These are phyloP conservation scores for Pachyrhynchus sulphureomaculatus DNA, from an alignment of 1,140 invertebrate genomes.

Conservation along the genomic window DNA sequence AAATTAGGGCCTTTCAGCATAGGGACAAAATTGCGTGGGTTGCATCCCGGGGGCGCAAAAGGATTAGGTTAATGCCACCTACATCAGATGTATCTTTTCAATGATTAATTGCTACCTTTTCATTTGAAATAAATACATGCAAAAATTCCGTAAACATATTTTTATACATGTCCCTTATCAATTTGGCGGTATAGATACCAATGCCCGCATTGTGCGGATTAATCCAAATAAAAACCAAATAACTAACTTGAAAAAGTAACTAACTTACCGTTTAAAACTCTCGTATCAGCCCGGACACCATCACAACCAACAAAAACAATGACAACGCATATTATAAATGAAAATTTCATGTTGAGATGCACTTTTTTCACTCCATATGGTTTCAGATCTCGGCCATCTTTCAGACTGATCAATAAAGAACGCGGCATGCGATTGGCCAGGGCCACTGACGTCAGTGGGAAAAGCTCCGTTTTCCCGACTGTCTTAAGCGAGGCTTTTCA, in stretches of 20 bases:
- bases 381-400: slow-evolving; percentile 40
- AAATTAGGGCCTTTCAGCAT: too few species aligned
- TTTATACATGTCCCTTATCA: neutral
- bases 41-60: too few species aligned
- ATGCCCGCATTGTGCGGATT: neutral
- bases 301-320: slow-evolving; percentile 38
- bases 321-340: slow-evolving; percentile 41
- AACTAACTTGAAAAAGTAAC: neutral
- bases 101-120: too few species aligned
- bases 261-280: slow-evolving; percentile 40
- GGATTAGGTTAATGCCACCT: too few species aligned
- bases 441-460: slow-evolving; percentile 34
- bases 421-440: slow-evolving; percentile 38
- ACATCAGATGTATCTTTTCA: too few species aligned
- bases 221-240: neutral
- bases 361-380: slow-evolving; percentile 41
- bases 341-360: slow-evolving; percentile 39
- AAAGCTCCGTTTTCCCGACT: slow-evolving; percentile 11
- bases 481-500: slow-evolving; percentile 19
- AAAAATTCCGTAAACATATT: neutral
- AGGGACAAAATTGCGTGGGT: too few species aligned
- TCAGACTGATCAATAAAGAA: slow-evolving; percentile 39
- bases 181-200: neutral
- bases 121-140: too few species aligned
- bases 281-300: slow-evolving; percentile 34